Conservation (phyloP, 1,140 invertebrate genomes). For the Scaptomyza hsui region DNA sequence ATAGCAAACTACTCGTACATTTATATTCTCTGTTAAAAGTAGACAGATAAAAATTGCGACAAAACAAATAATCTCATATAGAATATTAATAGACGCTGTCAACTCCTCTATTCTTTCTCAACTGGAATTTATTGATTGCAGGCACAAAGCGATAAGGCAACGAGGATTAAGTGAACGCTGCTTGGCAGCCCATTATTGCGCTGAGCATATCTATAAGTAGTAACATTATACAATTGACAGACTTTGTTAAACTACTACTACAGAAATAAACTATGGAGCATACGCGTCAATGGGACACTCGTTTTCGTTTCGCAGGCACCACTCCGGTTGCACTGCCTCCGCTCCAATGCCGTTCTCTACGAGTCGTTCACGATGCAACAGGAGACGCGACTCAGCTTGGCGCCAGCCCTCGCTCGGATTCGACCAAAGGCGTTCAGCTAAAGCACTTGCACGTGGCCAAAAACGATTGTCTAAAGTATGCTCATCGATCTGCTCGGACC, state of each 20-base stretch:
- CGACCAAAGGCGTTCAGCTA: conserved; percentile 92
- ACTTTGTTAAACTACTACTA: conserved; percentile 2
- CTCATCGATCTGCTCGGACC: conserved; percentile 91
- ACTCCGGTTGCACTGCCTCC: conserved; percentile 90
- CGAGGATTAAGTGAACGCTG: conserved; percentile 9
- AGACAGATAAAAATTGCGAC: too few species aligned
- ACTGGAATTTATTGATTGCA: conserved; percentile 58
- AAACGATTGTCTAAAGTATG: conserved; percentile 87
- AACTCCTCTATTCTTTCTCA: conserved; percentile 49
- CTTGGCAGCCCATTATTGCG: neutral
- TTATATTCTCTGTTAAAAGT: too few species aligned
- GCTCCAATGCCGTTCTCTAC: conserved; percentile 88
- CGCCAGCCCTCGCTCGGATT: conserved; percentile 87
- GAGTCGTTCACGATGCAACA: conserved; percentile 89
- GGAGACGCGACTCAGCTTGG: conserved; percentile 88
- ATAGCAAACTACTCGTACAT: too few species aligned
- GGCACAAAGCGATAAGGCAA: conserved; percentile 27
- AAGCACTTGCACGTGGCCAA: conserved; percentile 91
- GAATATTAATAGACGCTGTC: conserved; percentile 62
- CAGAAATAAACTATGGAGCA: conserved; percentile 41
- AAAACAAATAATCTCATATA: conserved; percentile 68
- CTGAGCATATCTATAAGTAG: conserved; percentile 48
- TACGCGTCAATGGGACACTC: conserved; percentile 85
- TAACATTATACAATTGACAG: conserved; percentile 28
- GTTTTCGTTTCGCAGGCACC: conserved; percentile 92